phyloP scores from a whole-genome alignment of 2,797 vertebrate species.

The Enoplosus armatus region DNA sequence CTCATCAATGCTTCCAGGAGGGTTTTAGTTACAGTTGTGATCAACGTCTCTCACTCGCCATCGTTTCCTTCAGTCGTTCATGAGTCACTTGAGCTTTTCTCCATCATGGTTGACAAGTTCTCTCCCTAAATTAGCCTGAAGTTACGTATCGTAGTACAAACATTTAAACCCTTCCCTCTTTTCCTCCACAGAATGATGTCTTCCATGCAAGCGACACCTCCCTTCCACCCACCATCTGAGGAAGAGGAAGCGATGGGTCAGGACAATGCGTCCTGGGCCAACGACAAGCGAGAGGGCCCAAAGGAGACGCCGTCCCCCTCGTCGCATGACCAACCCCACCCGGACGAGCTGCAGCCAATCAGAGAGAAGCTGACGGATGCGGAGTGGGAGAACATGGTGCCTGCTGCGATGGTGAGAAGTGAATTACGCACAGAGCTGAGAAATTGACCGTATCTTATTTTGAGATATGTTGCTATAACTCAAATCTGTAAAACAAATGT shows the following conservation, averaged over 20 bases:
- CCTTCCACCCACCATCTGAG: constrained; percentile 89
- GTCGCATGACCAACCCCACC: constrained; percentile 86
- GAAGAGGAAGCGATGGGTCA: constrained; percentile 90
- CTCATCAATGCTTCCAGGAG: background rate
- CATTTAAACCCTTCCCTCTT: constrained; percentile 8
- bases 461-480: constrained; percentile 57
- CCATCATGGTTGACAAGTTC: background rate
- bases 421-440: constrained; percentile 35
- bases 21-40: background rate
- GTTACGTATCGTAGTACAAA: background rate
- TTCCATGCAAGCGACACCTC: constrained; percentile 95
- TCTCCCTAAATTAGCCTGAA: background rate
- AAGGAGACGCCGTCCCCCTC: constrained; percentile 85
- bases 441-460: constrained; percentile 49
- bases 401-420: constrained; percentile 90
- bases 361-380: constrained; percentile 88
- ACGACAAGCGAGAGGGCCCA: constrained; percentile 86
- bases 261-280: constrained; percentile 87
- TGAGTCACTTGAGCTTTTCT: background rate
- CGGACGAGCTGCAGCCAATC: constrained; percentile 87
- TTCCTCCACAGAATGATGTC: constrained; percentile 92
- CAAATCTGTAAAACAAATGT: constrained; percentile 50
- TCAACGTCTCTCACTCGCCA: background rate
- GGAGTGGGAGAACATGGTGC: constrained; percentile 91
- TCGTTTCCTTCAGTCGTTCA: background rate